Evolutionary conservation across 1,140 invertebrate species (phyloP).

Genomic region (Pissodes strobi): DNA sequence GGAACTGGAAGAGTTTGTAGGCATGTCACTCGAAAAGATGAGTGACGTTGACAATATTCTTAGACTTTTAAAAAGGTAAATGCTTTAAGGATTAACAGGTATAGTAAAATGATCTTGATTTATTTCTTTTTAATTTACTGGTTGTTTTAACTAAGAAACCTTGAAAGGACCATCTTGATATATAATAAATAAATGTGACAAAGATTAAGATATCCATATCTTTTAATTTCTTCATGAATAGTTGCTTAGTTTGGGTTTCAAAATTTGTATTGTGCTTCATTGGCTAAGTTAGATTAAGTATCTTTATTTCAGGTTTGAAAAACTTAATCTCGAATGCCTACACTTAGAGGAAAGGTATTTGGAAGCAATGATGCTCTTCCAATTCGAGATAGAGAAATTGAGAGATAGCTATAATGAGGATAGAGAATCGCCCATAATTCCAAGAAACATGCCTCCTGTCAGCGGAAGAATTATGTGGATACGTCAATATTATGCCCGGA

Average conservation of each 20-base stretch:
- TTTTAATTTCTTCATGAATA: no score
- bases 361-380: constrained; percentile 66
- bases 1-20: constrained; percentile 67
- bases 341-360: constrained; percentile 72
- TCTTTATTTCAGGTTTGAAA: constrained; percentile 65
- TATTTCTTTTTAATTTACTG: no score
- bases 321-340: constrained; percentile 67
- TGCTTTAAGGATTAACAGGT: no score
- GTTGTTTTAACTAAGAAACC: no score
- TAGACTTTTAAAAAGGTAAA: constrained; percentile 59
- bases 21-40: constrained; percentile 57
- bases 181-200: no score
- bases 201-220: no score
- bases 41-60: constrained; percentile 58
- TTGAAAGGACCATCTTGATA: no score
- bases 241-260: no score
- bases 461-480: constrained; percentile 74
- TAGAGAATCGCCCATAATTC: constrained; percentile 66
- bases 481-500: constrained; percentile 66
- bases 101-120: no score
- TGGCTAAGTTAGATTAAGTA: no score
- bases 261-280: no score
- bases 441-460: constrained; percentile 69
- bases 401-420: constrained; percentile 74
- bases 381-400: constrained; percentile 67